Base-by-base conservation (phyloP, 2,797 vertebrate species). In the Florisuga fusca region DNA sequence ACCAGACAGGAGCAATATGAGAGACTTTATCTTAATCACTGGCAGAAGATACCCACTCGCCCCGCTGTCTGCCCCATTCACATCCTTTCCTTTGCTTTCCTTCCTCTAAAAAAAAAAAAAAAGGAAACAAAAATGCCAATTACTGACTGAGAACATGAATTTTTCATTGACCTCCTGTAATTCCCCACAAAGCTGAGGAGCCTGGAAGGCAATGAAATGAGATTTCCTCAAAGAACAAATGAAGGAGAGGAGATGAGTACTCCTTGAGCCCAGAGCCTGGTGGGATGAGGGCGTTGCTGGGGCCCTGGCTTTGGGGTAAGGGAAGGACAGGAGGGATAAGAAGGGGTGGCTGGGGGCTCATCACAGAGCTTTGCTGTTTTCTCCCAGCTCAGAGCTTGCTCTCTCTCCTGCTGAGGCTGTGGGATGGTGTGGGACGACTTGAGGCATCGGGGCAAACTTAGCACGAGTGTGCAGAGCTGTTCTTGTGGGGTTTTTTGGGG, bases 121-220 rank as follows among this genome's bases (percentile, higher is more conserved):
- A 50, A 63, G 8, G 64, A 93, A 90, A 72, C 54, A 85, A 90
- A 97, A 96, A 94, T 94, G 67, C 79, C 83, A 76, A 75, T 96
- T 97, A 92, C 68, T 93, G 86, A 75, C 67, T 62, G 77, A 96
- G 83, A 93, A 89, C 77, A 91, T 90, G 85, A 93, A 95, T 95
- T 96, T 96, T 97, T 97, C 72, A 95, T 93, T 87, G 69, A 92
- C 79, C 71, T 97, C 88, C 88, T 94, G 26, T 83, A 95, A 96
- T 93, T 93, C 66, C 78, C 81, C 76, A 86, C 90, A 90, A 97
- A 95, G 62, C 72, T 68, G 72, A 86, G 67, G 62, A 90, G 41
- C 68, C 90, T 80, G 77, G 83, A 94, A 94, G 79, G 79, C 78
- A 95, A 94, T 71, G 61, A 94, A 95, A 90, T 75, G 61, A 64